Conservation (phyloP, 2,113 vertebrate species). For the Rhea americana region DNA sequence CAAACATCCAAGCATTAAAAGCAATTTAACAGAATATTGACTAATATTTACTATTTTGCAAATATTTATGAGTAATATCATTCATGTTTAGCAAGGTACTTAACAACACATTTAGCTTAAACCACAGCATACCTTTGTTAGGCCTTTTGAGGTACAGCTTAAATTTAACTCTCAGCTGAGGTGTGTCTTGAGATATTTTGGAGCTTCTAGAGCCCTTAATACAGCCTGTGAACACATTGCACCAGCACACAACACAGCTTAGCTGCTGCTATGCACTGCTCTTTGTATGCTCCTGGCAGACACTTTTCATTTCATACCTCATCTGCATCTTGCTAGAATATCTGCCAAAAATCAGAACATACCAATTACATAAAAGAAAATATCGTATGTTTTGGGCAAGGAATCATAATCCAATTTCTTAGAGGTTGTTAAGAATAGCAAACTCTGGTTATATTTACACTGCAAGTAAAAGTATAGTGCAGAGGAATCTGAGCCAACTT, state of each 20-base stretch:
- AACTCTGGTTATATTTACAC: background rate
- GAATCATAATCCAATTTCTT: background rate
- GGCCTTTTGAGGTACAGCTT: background rate
- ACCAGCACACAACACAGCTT: background rate
- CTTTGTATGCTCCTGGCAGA: rapidly evolving
- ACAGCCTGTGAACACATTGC: background rate
- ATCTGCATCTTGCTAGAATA: background rate
- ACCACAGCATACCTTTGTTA: background rate
- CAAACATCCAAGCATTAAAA: background rate
- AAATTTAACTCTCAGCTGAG: background rate
- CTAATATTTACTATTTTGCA: background rate
- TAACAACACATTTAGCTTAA: rapidly evolving
- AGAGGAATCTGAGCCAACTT: background rate
- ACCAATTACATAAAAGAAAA: background rate
- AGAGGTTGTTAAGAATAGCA: background rate
- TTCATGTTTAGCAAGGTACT: background rate
- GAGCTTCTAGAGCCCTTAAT: background rate
- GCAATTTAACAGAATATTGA: background rate
- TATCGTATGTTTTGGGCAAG: background rate
- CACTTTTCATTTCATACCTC: background rate
- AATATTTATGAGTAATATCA: background rate
- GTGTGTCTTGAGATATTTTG: background rate
- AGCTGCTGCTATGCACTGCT: rapidly evolving
- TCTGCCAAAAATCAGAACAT: background rate
- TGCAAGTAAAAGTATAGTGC: background rate